Evolutionary conservation across 1,140 invertebrate species (phyloP).

Genomic region (Mactra quadrangularis): DNA sequence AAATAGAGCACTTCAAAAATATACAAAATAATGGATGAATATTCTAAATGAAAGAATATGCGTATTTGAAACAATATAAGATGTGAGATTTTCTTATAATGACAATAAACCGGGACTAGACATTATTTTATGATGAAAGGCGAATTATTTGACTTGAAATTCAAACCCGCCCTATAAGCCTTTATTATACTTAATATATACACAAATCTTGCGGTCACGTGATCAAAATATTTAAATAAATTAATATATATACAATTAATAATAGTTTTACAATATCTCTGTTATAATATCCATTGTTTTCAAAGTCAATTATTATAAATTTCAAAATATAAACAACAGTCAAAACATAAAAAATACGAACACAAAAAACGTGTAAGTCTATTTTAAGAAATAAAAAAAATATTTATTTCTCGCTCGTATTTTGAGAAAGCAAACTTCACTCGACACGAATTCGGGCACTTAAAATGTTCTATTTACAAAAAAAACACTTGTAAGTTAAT

Average conservation of each 20-base stretch:
- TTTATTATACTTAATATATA: slow-evolving; percentile 19
- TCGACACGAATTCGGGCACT: background rate
- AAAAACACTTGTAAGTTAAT: slow-evolving; percentile 28
- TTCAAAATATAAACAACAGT: too few relatives aligned
- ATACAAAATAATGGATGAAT: slow-evolving; percentile 16
- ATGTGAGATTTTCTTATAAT: background rate
- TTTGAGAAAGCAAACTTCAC: slow-evolving; percentile 2
- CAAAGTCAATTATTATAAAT: too few relatives aligned
- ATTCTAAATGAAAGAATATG: background rate
- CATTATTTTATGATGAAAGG: slow-evolving; percentile 12
- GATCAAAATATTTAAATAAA: slow-evolving; percentile 36
- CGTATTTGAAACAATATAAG: slow-evolving; percentile 17
- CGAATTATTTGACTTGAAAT: slow-evolving; percentile 15
- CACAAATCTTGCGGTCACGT: slow-evolving; percentile 14
- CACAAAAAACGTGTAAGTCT: slow-evolving; percentile 29
- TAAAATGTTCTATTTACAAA: slow-evolving; percentile 16
- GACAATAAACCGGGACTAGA: slow-evolving; percentile 55
- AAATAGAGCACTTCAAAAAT: slow-evolving; percentile 42
- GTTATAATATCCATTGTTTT: too few relatives aligned
- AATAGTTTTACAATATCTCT: too few relatives aligned
- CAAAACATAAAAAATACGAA: too few relatives aligned
- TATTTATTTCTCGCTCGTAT: too few relatives aligned
- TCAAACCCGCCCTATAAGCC: slow-evolving; percentile 39
- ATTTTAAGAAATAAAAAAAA: background rate
- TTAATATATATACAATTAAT: slow-evolving; percentile 30